phyloP scores from a whole-genome alignment of 2,113 vertebrate species.

The Phoenicopterus ruber region DNA sequence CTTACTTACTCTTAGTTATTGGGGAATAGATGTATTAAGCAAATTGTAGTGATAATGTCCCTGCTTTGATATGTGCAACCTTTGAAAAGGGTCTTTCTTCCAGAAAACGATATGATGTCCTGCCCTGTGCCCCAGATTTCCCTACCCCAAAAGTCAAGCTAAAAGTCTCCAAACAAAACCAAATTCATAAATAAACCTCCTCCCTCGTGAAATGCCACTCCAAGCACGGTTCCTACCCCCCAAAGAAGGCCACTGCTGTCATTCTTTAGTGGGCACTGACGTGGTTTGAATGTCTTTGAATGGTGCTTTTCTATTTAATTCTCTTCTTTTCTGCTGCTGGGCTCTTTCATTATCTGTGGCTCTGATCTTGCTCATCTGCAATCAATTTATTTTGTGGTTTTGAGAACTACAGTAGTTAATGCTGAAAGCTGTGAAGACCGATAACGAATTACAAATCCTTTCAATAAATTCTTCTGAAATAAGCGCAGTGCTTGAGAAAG shows the following conservation, averaged over 20 bases:
- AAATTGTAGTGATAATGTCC: neutral
- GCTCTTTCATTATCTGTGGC: neutral
- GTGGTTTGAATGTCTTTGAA: neutral
- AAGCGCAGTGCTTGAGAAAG: neutral
- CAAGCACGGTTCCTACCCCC: neutral
- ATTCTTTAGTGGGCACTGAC: neutral
- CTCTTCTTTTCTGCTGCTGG: neutral
- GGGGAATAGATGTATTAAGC: neutral
- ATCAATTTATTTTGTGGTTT: neutral
- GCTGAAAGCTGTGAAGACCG: rapidly evolving
- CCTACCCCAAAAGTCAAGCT: neutral
- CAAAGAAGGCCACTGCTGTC: neutral
- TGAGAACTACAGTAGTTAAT: neutral
- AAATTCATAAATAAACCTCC: neutral
- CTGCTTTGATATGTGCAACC: neutral
- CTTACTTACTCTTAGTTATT: neutral
- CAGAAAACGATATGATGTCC: neutral
- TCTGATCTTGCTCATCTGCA: neutral
- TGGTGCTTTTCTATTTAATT: neutral
- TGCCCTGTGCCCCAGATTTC: neutral
- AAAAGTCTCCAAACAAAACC: neutral
- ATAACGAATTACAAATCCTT: neutral
- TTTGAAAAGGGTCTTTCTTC: neutral
- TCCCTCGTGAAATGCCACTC: neutral
- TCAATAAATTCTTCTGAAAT: neutral